phyloP scores from a whole-genome alignment of 2,113 vertebrate species.

The Tor tambroides region DNA sequence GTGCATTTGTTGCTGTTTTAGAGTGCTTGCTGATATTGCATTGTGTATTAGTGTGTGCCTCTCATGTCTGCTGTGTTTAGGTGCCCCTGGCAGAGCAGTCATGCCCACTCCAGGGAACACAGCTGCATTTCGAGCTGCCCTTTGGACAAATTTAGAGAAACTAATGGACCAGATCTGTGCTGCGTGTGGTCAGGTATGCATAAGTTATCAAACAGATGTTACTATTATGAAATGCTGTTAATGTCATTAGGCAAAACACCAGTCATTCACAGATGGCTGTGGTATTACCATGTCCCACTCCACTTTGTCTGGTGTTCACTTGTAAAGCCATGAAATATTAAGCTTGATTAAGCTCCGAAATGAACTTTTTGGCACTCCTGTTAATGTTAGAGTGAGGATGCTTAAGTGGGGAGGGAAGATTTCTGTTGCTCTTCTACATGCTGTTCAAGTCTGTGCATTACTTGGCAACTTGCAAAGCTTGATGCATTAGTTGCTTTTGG shows the following conservation, averaged over 20 bases:
- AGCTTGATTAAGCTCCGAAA: not conserved
- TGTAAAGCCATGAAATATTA: not conserved
- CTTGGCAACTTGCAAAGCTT: not conserved
- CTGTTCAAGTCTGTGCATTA: not conserved
- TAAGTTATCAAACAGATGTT: not conserved
- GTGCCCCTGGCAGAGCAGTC: constrained; percentile 90
- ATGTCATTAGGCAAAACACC: not conserved
- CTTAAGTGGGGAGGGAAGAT: not conserved
- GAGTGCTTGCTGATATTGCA: not conserved
- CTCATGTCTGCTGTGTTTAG: constrained; percentile 64
- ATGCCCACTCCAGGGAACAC: constrained; percentile 93
- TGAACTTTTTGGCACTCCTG: not conserved
- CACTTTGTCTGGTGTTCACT: not conserved
- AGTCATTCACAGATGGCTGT: not conserved
- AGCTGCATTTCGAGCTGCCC: constrained; percentile 90
- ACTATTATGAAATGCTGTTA: not conserved
- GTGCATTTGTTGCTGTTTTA: not conserved
- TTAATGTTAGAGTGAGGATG: not conserved
- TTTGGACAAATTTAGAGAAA: constrained; percentile 98
- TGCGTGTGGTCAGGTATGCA: constrained; percentile 83
- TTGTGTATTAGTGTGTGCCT: constrained; percentile 9
- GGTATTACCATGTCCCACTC: not conserved
- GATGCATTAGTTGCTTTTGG: not conserved
- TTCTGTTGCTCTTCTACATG: not conserved
- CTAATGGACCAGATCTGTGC: constrained; percentile 96